Evolutionary conservation across 2,113 vertebrate genomes (phyloP), one percentile per base, ranked within the genome.

Genomic region (Toxotes chatareus): DNA sequence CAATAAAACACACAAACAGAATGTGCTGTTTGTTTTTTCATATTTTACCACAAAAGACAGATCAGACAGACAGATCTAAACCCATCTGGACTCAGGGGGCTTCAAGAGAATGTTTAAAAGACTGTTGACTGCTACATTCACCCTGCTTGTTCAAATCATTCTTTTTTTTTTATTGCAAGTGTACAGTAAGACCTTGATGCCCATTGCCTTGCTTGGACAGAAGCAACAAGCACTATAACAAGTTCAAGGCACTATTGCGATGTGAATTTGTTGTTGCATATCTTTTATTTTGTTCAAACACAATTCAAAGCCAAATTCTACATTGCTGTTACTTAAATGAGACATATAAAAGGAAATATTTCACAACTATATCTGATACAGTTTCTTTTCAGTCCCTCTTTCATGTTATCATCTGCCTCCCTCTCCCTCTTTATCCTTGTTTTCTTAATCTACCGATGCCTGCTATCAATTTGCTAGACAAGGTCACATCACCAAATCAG

Each of bases 401-500:
- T 79, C 27, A 60, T 65, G 7, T 68, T 61, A 31, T 23, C 62
- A 19, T 46, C 63, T 51, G 8, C 17, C 66, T 51, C 40, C 14
- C 32, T 49, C 40, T 27, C 40, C 16, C 23, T 40, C 53, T 44
- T 40, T 21, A 34, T 70, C 42, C 2, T 11, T 60, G 38, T 40
- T 86, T 68, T 75, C 23, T 61, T 49, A 27, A 75, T 76, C 59
- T 64, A 27, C 64, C 75, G 79, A 65, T 53, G 62, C 70, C 59
- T 67, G 44, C 60, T 78, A 36, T 81, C 62, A 34, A 32, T 76
- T 63, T 82, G 71, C 23, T n/a, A n/a, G 51, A 67, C 69, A 80
- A 83, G 66, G 82, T 51, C 74, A 3, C 31, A 64, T 80, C 75
- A 80, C 69, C 78, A 76, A 85, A 85, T 82, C 63, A 72, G 66